Base-by-base conservation (phyloP, 2,113 vertebrate species). In the Phylloscopus trochiloides region DNA sequence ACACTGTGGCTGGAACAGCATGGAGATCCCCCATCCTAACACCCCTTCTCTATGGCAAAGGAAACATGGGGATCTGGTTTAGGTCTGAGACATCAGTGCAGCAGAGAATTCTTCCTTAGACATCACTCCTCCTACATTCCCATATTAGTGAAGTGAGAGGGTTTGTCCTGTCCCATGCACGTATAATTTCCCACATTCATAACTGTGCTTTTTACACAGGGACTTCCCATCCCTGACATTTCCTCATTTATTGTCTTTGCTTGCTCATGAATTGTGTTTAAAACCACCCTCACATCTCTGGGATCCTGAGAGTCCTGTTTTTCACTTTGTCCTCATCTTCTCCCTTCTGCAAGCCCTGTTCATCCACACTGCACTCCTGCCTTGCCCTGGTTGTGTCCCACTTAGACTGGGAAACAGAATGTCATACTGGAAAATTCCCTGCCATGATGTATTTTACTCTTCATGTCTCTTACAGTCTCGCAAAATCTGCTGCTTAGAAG, bases 401-500 rank as follows among this genome's bases (percentile, higher is more conserved):
- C 62, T 81, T 70, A 54, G 38, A 34, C 19, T 80, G 73, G 34
- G 19, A 89, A 76, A 47, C 51, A 63, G 18, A 68, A 85, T 38
- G 19, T 82, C 14, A 71, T 28, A 24, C 12, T 25, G 32, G 36
- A 78, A 72, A 79, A 76, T 55, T 66, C 13, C 25, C 7, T 70
- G 19, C 26, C 10, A 9, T 76, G 28, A 86, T 6, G 17, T 76
- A 25, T 90, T 92, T 62, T 47, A 29, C 34, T 85, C 26, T 58
- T 84, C 1, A 0, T 51, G 7, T 52, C n/a, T 94, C 34, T 86
- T 92, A 70, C 51, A 98, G 97, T 94, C 97, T 85, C 97, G 97
- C 28, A 93, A 97, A 92, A 75, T 97, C 77, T 95, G 95, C 63
- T 68, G 86, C 78, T 92, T 97, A 84, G 95, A 97, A 86, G 79